These are phyloP conservation scores for Engystomops pustulosus DNA, from an alignment of 2,113 vertebrate species.

Conservation along the genomic window DNA sequence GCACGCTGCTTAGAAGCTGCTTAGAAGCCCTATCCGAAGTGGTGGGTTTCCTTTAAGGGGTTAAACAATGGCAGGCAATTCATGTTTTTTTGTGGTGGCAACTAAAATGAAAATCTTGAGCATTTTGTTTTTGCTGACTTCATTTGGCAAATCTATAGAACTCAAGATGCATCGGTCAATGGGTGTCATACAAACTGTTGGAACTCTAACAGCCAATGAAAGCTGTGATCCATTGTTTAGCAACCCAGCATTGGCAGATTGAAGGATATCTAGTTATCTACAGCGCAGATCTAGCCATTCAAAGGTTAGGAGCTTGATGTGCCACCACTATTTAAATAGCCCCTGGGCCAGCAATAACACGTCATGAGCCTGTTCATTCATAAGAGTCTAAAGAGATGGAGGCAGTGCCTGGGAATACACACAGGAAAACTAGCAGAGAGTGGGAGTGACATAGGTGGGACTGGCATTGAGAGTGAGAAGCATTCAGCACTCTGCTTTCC, in stretches of 20 bases:
- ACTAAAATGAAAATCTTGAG: no score
- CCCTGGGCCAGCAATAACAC: not conserved
- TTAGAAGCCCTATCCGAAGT: no score
- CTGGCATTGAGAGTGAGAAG: conserved; percentile 19
- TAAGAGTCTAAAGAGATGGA: conserved; percentile 44
- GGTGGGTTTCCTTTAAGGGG: no score
- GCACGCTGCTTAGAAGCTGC: no score
- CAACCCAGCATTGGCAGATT: not conserved
- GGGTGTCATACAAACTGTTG: no score
- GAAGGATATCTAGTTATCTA: not conserved
- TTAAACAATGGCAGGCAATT: no score
- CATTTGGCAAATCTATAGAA: no score
- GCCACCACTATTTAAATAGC: conserved; percentile 25
- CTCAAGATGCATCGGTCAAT: no score
- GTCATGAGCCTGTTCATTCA: conserved; percentile 55
- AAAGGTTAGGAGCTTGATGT: not conserved
- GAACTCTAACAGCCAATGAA: not conserved
- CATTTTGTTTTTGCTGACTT: no score
- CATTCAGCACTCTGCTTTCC: conserved; percentile 28
- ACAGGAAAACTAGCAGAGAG: conserved; percentile 46
- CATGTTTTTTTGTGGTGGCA: no score
- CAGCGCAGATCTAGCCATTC: not conserved
- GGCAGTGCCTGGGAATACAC: conserved; percentile 50
- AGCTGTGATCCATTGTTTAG: not conserved
- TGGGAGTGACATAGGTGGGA: conserved; percentile 54